Conservation (phyloP, 2,888 invertebrate genomes). For the Tenthredo livida region DNA sequence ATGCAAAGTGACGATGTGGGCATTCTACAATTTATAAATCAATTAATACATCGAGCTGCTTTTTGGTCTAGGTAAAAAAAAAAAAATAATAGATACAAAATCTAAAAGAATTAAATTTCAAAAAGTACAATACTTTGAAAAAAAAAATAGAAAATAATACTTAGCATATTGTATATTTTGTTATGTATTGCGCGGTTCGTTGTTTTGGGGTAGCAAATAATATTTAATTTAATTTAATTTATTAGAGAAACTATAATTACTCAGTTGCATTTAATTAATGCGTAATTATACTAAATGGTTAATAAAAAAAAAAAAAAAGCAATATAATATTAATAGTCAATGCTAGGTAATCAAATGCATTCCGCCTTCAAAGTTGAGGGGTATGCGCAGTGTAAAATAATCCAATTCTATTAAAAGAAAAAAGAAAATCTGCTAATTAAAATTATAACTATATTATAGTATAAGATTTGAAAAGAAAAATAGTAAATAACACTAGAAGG, state of each 20-base stretch:
- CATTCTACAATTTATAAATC: not conserved
- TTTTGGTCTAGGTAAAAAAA: constrained; percentile 1
- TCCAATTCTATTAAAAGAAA: not conserved
- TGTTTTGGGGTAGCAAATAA: not conserved
- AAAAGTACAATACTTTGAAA: not conserved
- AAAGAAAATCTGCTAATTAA: not conserved
- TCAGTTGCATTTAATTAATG: not conserved
- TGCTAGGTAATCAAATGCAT: constrained; percentile 49
- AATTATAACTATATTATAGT: not conserved
- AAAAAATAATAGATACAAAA: not conserved
- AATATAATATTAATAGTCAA: constrained; percentile 49
- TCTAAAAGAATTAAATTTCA: not conserved
- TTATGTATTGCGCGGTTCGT: not conserved
- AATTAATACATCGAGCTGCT: not conserved
- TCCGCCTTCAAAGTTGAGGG: not conserved
- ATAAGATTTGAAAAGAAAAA: not conserved
- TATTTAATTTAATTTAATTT: not conserved
- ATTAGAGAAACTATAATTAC: not conserved
- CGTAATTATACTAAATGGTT: not conserved
- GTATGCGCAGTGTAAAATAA: constrained; percentile 20
- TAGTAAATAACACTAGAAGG: not conserved
- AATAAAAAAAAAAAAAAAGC: constrained; percentile 26
- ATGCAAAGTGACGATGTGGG: not conserved
- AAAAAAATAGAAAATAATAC: not conserved
- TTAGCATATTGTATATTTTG: constrained; percentile 1